Base-by-base conservation (phyloP, 1,140 invertebrate species). In the Dreissena polymorpha region DNA sequence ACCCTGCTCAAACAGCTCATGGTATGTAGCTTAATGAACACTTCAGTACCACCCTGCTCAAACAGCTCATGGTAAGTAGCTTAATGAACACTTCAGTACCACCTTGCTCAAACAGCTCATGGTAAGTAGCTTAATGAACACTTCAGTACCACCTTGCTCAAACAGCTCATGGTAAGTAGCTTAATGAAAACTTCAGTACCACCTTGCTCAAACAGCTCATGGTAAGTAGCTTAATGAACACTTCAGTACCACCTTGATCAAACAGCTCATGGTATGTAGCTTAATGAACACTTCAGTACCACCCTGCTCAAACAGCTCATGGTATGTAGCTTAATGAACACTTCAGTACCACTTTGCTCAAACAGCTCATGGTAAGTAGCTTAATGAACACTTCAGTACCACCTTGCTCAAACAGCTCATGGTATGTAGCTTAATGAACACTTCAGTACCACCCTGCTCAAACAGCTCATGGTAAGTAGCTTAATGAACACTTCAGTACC, bases 11-110 rank as follows among this genome's bases (percentile, higher is more conserved):
- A 91, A 71, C 90, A 93, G 79, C 83, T 93, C 51, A 91, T 93
- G 92, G 93, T 93, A 85, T 88, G 89, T 84, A n/a, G n/a, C n/a
- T n/a, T n/a, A 93, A 94, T 85, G 80, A 86, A 29, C 86, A 86
- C 63, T 93, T 94, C 84, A 91, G 92, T 65, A 77, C 86, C 27
- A 84, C 86, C 25, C 86, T 93, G n/a, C 87, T 94, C 8, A 91
- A 91, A 71, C 90, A 93, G 79, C 83, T 93, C 51, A 91, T 93
- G 92, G 93, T 93, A 85, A 88, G 89, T 84, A n/a, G n/a, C n/a
- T n/a, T n/a, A 93, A 94, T 85, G 80, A 86, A 29, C 86, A 86
- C 63, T 93, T 94, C 84, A 91, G 92, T 65, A 77, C 86, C 27
- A 84, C 86, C 25, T 86, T 93, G n/a, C 87, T 94, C 8, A 91